Base-by-base conservation (phyloP, 2,888 invertebrate species). In the Philereme transversata region DNA sequence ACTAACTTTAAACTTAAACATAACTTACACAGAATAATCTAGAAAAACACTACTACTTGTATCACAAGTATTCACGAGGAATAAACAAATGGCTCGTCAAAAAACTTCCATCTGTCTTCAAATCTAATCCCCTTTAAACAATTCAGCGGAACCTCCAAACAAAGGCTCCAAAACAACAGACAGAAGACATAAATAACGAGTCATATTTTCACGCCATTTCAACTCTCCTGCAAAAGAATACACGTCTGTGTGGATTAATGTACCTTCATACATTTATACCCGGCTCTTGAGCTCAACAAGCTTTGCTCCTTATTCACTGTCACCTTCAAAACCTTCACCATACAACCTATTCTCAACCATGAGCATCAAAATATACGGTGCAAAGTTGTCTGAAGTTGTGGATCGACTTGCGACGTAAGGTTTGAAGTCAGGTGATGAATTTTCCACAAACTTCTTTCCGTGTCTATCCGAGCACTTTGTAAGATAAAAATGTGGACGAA, bases 141-240 rank as follows among this genome's bases (percentile, higher is more conserved):
- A 43, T 52, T 45, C 67, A 63, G 51, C 66, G 61, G 70, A 45
- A 11, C 45, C 64, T 67, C 65, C 71, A 74, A 76, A 74, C 67
- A 66, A 65, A 61, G 53, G 65, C 61, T 56, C 72, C 77, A 75
- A 82, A 81, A 82, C 79, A 77, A 75, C 50, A 7, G 36, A 51
- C 78, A 81, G 83, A 68, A 69, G 77, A 84, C 87, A 87, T 88
- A 90, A 90, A 91, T 88, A 90, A 89, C 85, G 74, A 80, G 83
- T 88, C 85, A 90, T 90, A 90, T 90, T 91, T 91, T 88, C 90
- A 88, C 89, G 88, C 90, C 88, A 86, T 89, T 90, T 87, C 90
- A 87, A 87, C 89, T 89, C 82, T 88, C 83, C 84, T 83, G 84
- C 84, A 83, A 88, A 87, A 88, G 88, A 87, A 86, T 84, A 84